Conservation (phyloP, 64 coral and sea anemone species). For the Stichodactyla helianthus region DNA sequence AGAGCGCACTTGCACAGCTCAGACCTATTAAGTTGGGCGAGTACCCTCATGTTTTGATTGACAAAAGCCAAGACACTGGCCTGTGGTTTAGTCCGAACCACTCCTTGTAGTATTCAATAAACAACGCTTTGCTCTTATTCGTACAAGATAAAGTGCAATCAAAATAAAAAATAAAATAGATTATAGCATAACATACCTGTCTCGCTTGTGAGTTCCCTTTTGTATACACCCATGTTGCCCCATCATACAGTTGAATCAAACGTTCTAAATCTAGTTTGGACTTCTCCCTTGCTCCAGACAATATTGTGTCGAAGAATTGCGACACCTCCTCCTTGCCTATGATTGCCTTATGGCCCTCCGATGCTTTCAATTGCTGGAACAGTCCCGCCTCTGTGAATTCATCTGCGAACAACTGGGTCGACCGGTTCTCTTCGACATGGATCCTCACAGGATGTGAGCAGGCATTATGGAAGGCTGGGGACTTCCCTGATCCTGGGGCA, state of each 20-base stretch:
- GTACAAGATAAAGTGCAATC: too few relatives aligned
- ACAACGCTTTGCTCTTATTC: too few relatives aligned
- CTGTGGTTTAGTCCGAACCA: too few relatives aligned
- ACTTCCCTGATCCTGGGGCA: slow-evolving; percentile 27
- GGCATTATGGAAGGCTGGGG: background rate
- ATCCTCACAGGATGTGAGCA: slow-evolving; percentile 22
- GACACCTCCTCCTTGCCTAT: slow-evolving; percentile 45
- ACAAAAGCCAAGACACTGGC: too few relatives aligned
- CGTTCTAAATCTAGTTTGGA: slow-evolving; percentile 18
- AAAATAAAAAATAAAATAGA: too few relatives aligned
- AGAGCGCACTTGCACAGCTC: too few relatives aligned
- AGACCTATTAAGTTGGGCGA: too few relatives aligned
- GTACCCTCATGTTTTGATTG: too few relatives aligned
- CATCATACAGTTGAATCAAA: slow-evolving; percentile 13
- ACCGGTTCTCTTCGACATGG: slow-evolving; percentile 1
- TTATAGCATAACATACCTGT: background rate
- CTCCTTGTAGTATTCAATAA: too few relatives aligned
- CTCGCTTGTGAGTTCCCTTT: slow-evolving; percentile 15
- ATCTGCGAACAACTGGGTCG: slow-evolving; percentile 17
- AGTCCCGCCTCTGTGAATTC: slow-evolving; percentile 39
- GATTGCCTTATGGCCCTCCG: slow-evolving; percentile 34
- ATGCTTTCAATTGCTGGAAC: slow-evolving; percentile 32
- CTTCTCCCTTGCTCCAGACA: slow-evolving; percentile 32
- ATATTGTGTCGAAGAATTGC: slow-evolving; percentile 28
- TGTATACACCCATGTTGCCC: slow-evolving; percentile 9